phyloP scores from a whole-genome alignment of 2,888 invertebrate species.

The Nemotelus nigrinus region DNA sequence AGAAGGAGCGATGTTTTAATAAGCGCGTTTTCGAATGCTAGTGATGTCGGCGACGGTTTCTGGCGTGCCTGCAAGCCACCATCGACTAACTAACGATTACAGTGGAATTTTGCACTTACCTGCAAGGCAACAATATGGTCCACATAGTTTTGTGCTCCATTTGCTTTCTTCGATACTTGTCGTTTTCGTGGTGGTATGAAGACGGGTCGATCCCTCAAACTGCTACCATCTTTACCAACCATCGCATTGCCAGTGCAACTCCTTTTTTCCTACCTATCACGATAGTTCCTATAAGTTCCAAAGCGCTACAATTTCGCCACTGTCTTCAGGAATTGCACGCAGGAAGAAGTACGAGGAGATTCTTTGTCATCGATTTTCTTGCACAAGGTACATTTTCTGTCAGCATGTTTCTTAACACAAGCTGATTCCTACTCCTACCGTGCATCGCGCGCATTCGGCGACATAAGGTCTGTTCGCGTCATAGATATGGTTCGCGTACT shows the following conservation, averaged over 20 bases:
- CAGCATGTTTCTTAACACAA: no score
- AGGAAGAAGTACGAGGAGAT: background rate
- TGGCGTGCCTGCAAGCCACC: conserved; percentile 57
- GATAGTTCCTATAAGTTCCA: no score
- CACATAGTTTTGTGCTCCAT: conserved; percentile 68
- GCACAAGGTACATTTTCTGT: no score
- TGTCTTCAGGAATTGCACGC: no score
- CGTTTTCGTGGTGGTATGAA: conserved; percentile 71
- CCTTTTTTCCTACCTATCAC: background rate
- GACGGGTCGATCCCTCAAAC: conserved; percentile 65
- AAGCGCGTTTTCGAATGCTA: conserved; percentile 62
- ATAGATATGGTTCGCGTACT: no score
- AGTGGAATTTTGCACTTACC: conserved; percentile 58
- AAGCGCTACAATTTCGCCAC: no score
- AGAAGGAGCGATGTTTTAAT: conserved; percentile 62
- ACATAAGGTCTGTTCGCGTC: no score
- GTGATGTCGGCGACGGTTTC: conserved; percentile 62
- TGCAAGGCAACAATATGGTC: conserved; percentile 73
- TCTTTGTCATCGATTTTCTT: conserved; percentile 2
- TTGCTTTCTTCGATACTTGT: conserved; percentile 68
- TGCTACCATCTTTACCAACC: conserved; percentile 59
- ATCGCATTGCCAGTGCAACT: conserved; percentile 50
- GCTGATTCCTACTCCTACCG: no score
- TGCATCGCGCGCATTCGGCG: no score
- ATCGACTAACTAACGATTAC: conserved; percentile 5